Evolutionary conservation across 1,140 invertebrate species (phyloP), one percentile per base, ranked within the genome.

Genomic region (Holcopasites calliopsidis): DNA sequence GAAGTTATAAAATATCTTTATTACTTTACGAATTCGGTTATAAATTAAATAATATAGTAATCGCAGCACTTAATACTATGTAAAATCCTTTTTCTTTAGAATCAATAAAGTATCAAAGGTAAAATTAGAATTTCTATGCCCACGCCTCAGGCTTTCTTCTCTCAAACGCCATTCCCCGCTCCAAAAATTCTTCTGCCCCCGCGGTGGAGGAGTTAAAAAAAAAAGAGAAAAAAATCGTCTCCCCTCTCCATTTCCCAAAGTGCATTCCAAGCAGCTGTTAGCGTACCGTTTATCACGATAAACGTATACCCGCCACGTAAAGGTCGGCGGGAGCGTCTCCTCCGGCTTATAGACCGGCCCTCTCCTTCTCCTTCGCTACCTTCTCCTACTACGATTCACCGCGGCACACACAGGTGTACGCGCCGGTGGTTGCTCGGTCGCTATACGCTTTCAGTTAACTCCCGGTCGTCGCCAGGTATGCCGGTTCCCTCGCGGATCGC

Each of bases 401-500:
- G 82, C 42, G 71, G 79, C 70, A 79, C 70, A 85, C 87, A 86
- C 87, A 87, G 86, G 87, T 88, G 87, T 88, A 87, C 62, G 50
- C 79, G 79, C 66, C 81, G 82, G 81, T 78, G 80, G 72, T 82
- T 77, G 44, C 77, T 84, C 81, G 78, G 82, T 79, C 80, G 79
- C 77, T 81, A 80, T 80, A 77, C 77, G 80, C 84, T 80, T 79
- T 88, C 85, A 89, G 88, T 89, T 79, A 80, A 76, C 84, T 85
- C 80, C 80, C 83, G 86, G 82, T 79, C 85, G 88, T 87, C 81
- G 82, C 79, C 82, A 75, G 82, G 82, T 85, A 81, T 81, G 80
- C 86, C 85, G 77, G 76, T 23, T 72, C 61, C 52, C 23, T 57
- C 38, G 16, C 16, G 40, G 28, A 10, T 42, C 58, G 35, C 13